Base-by-base conservation (phyloP, 2,888 invertebrate genomes). In the Acanthococcus lagerstroemiae region DNA sequence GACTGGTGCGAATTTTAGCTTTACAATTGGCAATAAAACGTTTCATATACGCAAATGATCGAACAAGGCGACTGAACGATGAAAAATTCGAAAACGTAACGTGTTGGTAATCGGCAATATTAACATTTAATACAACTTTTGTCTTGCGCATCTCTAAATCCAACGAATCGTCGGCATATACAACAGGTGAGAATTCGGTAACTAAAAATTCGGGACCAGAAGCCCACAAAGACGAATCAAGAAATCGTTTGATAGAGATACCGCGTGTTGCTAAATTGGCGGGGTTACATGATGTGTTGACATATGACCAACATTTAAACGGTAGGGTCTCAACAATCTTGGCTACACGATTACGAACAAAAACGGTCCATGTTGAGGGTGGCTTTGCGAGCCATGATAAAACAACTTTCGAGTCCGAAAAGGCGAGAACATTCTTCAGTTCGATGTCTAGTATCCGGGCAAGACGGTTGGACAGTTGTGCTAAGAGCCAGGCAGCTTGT, bases 401-500 rank as follows among this genome's bases (percentile, higher is more conserved):
- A 2, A 57, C 66, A 5, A 66, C 50, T n/a, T 26, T 26, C 6
- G 66, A 66, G 6, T 66, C 58, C 19, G 57, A 66, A 25, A 60
- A 48, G 4, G 48, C 46, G 26, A 2, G n/a, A 5, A 60, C 22
- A 2, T 24, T 25, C 17, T 12, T 3, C 44, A 22, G n/a, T 45
- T 12, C 44, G 15, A 30, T 30, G 17, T 45, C 12, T 19, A 57
- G 52, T 12, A 52, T 30, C 12, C 44, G 17, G n/a, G 44, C 25
- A 1, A 68, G 46, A 9, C n/a, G 45, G 19, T 65, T 19, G n/a
- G 54, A 30, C n/a, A 69, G 25, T 19, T 68, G 25, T 24, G 69
- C 60, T 57, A 69, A 48, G 6, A 69, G 52, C 19, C 66, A 12
- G 12, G 68, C 69, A 57, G 67, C 68, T 30, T 54, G 55, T 6